A percentile compares a stretch with the other conserved stretches of the same genome.
Evolutionary conservation across 2,888 invertebrate species (phyloP).

Genomic region (Eupithecia dodoneata): DNA sequence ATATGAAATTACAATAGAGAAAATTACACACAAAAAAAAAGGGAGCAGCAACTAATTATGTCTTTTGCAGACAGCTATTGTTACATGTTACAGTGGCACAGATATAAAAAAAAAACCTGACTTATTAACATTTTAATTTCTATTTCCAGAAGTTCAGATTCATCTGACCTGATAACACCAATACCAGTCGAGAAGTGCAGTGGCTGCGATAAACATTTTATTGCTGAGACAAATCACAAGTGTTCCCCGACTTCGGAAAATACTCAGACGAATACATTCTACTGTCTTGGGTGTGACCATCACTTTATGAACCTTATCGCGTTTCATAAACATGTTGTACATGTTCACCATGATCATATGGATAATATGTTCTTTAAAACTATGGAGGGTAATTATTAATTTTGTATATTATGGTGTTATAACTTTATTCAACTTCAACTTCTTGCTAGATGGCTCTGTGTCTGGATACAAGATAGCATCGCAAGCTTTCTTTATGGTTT

Average conservation of each 20-base stretch:
- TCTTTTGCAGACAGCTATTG: no score
- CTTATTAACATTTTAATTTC: neutral
- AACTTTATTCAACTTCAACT: neutral
- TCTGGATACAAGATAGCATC: no score
- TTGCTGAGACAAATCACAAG: neutral
- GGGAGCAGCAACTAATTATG: no score
- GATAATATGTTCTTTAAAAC: constrained; percentile 61
- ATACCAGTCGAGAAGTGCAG: constrained; percentile 55
- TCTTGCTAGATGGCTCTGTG: no score
- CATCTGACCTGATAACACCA: constrained; percentile 56
- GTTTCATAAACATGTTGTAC: constrained; percentile 62
- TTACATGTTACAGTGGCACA: no score
- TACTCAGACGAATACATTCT: constrained; percentile 30
- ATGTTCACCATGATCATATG: constrained; percentile 52
- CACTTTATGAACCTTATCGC: constrained; percentile 47
- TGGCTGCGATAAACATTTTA: constrained; percentile 44
- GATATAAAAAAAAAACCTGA: neutral
- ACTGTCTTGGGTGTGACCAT: constrained; percentile 60
- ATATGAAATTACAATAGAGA: no score
- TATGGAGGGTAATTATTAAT: constrained; percentile 44
- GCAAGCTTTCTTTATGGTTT: no score
- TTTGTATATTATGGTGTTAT: neutral
- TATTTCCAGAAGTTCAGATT: constrained; percentile 52
- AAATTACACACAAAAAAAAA: no score
- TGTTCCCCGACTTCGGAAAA: neutral